Evolutionary conservation across 64 coral and sea anemone species (phyloP), one percentile per base, ranked within the genome.

Genomic region (Astreopora myriophthalma): DNA sequence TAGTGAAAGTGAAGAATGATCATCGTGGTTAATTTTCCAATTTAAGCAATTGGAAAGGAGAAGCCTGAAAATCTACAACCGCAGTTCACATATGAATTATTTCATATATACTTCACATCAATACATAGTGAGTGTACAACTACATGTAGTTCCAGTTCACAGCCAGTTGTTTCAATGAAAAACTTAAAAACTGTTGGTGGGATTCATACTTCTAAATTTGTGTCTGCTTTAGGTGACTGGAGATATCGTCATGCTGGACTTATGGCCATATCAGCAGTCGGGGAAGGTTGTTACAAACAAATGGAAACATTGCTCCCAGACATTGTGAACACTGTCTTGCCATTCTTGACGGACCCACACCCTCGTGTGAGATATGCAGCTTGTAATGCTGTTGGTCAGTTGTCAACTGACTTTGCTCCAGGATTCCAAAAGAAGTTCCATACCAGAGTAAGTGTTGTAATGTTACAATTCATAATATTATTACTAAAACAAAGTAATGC

Each of bases 281-380:
- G 96, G 27, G 96, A 98, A 91, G 96, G 96, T 0, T 98, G 96
- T 87, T 92, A 98, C 44, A 98, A 95, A 39, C 96, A 98, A 62
- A 98, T 98, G 96, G 90, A 95, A 44, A 73, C 85, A 23, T 68
- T 98, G 49, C 73, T 98, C 5, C 73, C 68, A 16, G 91, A 95
- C 32, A 90, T 98, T 28, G 85, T 94, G 1, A 81, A 80, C 76
- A 85, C 88, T 36, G 90, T 98, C 14, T 83, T 98, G 32, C 96
- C 96, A 6, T 98, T 98, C 75, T 75, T 98, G 44, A 91, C 78
- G 22, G 96, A 98, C 69, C 34, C 71, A 48, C 96, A 98, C 52
- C 96, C 96, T 38, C 93, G 96, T 48, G 96, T 98, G 9, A 60
- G 96, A 57, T 98, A 98, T 95, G 96, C 96, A 49, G 93, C 93